Percentiles rank a stretch among this genome's conserved stretches.
Conservation (phyloP, 2,888 invertebrate species). For the Hypercompe scribonia region DNA sequence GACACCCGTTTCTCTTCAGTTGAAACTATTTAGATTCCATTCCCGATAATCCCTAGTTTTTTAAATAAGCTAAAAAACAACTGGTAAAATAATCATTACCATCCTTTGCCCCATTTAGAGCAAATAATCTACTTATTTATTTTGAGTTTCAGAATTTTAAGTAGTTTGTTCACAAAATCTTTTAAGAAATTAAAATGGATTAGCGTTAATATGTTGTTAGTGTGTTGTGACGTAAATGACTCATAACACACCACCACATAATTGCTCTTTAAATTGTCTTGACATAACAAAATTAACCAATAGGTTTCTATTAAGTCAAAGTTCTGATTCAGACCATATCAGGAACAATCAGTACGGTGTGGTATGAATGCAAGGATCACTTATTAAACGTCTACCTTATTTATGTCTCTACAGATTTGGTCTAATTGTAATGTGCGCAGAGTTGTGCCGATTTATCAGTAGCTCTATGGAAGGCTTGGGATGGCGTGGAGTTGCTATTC, state of each 20-base stretch:
- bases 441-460: constrained; percentile 72
- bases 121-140: too few relatives aligned
- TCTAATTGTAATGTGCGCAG: constrained; percentile 78
- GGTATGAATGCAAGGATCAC: constrained; percentile 60
- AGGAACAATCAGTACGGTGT: constrained; percentile 46
- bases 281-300: constrained; percentile 2
- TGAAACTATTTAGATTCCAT: too few relatives aligned
- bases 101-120: too few relatives aligned
- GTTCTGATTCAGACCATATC: constrained; percentile 47
- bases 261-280: background rate
- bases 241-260: background rate
- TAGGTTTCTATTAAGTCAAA: constrained; percentile 36
- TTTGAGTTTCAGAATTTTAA: too few relatives aligned
- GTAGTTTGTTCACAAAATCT: background rate
- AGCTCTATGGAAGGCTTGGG: constrained; percentile 46
- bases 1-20: too few relatives aligned
- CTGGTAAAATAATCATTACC: too few relatives aligned
- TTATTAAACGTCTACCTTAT: constrained; percentile 71
- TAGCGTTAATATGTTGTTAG: background rate
- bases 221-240: background rate
- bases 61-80: too few relatives aligned
- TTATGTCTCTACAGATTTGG: constrained; percentile 73
- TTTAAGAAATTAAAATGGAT: background rate
- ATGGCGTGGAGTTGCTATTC: constrained; percentile 43
- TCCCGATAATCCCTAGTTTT: too few relatives aligned